These are phyloP conservation scores for Galeruca laticollis DNA, from an alignment of 2,888 invertebrate species.

Conservation along the genomic window DNA sequence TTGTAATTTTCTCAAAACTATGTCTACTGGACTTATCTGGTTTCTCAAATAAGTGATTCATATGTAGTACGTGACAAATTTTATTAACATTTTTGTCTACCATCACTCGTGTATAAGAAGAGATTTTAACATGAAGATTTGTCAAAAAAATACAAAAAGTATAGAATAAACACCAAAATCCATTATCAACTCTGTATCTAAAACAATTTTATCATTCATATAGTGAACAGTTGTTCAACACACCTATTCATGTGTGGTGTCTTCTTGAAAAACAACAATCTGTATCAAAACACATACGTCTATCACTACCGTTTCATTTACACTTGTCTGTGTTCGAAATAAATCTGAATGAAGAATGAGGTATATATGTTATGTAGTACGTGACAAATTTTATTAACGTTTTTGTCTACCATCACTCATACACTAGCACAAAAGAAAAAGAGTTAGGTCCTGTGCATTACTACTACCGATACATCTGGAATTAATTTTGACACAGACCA, in stretches of 20 bases:
- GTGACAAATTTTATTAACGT: slow-evolving; percentile 9
- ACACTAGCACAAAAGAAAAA: slow-evolving; percentile 2
- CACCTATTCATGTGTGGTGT: not conserved
- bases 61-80: slow-evolving; percentile 7
- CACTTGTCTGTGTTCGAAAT: slow-evolving; percentile 7
- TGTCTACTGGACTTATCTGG: too few relatives aligned
- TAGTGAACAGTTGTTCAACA: not conserved
- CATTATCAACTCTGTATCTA: too few relatives aligned
- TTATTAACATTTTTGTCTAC: slow-evolving; percentile 8
- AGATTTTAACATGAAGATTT: too few relatives aligned
- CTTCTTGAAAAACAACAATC: slow-evolving; percentile 1
- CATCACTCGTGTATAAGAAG: slow-evolving; percentile 1
- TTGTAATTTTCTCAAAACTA: too few relatives aligned
- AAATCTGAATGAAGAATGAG: slow-evolving; percentile 10
- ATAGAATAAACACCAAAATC: too few relatives aligned
- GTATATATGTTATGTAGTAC: slow-evolving; percentile 3
- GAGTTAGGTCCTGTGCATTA: slow-evolving; percentile 3
- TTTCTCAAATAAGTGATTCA: too few relatives aligned
- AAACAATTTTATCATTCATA: too few relatives aligned
- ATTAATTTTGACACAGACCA: slow-evolving; percentile 9
- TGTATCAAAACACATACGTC: not conserved
- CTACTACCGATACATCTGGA: slow-evolving; percentile 8
- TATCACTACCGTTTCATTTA: slow-evolving; percentile 5
- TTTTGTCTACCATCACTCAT: slow-evolving; percentile 6
- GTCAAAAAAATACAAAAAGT: too few relatives aligned